phyloP scores from a whole-genome alignment of 2,888 invertebrate species.

The Allophyes oxyacanthae region DNA sequence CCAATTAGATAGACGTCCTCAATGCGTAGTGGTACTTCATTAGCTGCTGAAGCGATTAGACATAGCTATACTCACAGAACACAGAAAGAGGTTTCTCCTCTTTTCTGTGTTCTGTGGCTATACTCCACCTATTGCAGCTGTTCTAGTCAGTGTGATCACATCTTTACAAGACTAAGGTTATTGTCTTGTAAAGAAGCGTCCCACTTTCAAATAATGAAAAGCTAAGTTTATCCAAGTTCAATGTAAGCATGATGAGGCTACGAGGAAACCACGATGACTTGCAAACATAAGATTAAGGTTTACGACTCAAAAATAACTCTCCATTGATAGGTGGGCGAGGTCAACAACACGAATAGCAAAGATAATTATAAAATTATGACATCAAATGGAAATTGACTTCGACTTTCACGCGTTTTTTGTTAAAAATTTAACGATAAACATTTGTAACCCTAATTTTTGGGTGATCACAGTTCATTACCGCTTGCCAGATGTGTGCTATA shows the following conservation, averaged over 20 bases:
- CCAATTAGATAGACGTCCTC: too few species aligned
- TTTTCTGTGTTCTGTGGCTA: too few species aligned
- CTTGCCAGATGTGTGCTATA: too few species aligned
- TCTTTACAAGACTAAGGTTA: constrained; percentile 17
- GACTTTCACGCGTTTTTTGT: constrained; percentile 33
- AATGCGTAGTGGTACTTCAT: too few species aligned
- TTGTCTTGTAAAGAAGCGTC: constrained; percentile 18
- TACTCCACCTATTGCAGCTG: background rate
- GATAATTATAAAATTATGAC: constrained; percentile 15
- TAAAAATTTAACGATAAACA: background rate
- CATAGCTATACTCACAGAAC: too few species aligned
- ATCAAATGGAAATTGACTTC: background rate
- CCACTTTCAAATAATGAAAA: constrained; percentile 37
- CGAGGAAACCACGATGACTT: constrained; percentile 35
- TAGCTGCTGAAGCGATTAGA: too few species aligned
- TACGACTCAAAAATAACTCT: constrained; percentile 12
- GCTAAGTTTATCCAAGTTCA: constrained; percentile 19
- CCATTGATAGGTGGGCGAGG: constrained; percentile 18
- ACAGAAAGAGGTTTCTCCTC: too few species aligned
- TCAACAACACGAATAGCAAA: constrained; percentile 25
- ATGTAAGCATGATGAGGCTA: constrained; percentile 21
- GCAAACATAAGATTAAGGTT: constrained; percentile 17
- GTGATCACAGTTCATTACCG: too few species aligned
- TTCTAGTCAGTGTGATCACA: background rate
- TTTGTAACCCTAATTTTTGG: background rate